Evolutionary conservation across 2,113 vertebrate genomes (phyloP), one percentile per base, ranked within the genome.

Genomic region (Eulemur macaco): DNA sequence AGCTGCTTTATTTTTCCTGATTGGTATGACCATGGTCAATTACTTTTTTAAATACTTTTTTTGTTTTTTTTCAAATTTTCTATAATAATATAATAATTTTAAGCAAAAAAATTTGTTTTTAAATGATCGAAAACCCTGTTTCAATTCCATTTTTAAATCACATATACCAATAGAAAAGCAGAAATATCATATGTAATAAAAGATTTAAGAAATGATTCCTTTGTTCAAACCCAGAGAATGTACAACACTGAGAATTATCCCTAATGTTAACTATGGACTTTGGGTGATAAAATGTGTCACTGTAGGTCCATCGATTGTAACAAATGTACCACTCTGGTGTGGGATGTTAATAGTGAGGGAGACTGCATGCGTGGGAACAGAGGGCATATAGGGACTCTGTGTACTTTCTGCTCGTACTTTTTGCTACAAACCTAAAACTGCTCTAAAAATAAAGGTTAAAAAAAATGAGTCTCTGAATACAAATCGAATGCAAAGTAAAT

Each of bases 101-200:
- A 81, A 93, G 31, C 13, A 29, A 6, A 29, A 82, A 76, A 92
- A 80, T 84, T 80, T n/a, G 39, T 88, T 85, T 96, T 91, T 47
- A 89, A 64, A 69, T 1, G 8, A 69, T 21, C 92, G 21, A 91
- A 93, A 63, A 68, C 10, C 3, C 21, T 88, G 21, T 42, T 85
- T 82, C 69, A 74, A 91, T 86, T 91, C 29, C 56, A 91, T 71
- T 93, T 97, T 94, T 58, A 93, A 92, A 83, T 80, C 56, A 94
- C 2, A 14, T 83, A 81, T 42, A 77, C 21, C 77, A 91, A n/a
- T 77, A 15, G 54, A 68, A 93, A 94, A 95, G n/a, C 4, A 92
- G 45, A 91, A 47, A 31, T 58, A 64, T 74, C 31, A 71, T 37
- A 91, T 5, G 21, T 64, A 60, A 77, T 52, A 78, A 20, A 23